Conservation (phyloP, 1,140 invertebrate genomes). For the Heterodera carotae region DNA sequence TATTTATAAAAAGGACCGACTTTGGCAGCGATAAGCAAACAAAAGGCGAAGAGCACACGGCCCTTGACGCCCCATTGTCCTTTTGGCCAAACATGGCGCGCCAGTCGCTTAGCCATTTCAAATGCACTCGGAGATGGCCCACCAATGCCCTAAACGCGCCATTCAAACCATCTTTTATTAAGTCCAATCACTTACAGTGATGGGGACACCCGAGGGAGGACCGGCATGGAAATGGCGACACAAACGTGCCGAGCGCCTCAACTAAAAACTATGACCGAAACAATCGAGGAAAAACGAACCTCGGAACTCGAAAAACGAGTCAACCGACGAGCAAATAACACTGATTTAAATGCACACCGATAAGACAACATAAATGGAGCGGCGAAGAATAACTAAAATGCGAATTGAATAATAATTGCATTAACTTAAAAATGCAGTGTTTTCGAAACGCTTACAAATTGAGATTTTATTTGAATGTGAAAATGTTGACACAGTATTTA, state of each 20-base stretch:
- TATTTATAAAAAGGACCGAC: slow-evolving; percentile 54
- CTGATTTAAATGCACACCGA: not conserved
- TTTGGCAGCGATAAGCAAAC: slow-evolving; percentile 69
- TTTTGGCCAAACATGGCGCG: slow-evolving; percentile 93
- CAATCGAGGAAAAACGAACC: not conserved
- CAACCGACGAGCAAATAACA: not conserved
- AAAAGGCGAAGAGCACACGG: slow-evolving; percentile 81
- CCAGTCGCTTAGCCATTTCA: slow-evolving; percentile 84
- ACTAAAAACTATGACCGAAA: not conserved
- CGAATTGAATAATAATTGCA: too few relatives aligned
- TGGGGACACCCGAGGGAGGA: slow-evolving; percentile 39
- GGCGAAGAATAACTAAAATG: not conserved
- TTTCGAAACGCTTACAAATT: too few relatives aligned
- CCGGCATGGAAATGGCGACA: slow-evolving; percentile 67
- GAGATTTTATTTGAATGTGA: too few relatives aligned
- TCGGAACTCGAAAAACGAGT: not conserved
- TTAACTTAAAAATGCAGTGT: too few relatives aligned
- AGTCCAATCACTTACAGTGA: slow-evolving; percentile 29
- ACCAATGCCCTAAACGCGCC: slow-evolving; percentile 42
- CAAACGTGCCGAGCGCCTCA: not conserved
- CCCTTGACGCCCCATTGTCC: slow-evolving; percentile 78
- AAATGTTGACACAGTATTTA: too few relatives aligned
- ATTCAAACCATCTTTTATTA: not conserved
- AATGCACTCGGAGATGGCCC: slow-evolving; percentile 65
- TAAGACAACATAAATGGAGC: not conserved